phyloP scores from a whole-genome alignment of 2,888 invertebrate genomes.

The Drosophila pseudotakahashii region DNA sequence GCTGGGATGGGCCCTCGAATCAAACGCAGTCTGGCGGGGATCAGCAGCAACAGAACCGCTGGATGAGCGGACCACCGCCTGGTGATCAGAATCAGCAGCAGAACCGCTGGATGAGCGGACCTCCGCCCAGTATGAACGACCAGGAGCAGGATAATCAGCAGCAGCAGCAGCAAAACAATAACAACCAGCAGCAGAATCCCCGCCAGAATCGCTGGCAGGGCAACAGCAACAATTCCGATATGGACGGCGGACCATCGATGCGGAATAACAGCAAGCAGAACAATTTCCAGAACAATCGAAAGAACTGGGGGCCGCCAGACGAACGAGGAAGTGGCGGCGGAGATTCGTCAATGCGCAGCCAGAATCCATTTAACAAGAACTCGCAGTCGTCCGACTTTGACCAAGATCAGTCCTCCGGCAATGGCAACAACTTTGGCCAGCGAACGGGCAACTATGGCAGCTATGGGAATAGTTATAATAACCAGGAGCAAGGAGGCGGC shows the following conservation, averaged over 20 bases:
- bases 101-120: constrained; percentile 17
- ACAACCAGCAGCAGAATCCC: constrained; percentile 5
- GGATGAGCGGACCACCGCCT: constrained; percentile 9
- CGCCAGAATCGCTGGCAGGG: constrained; percentile 17
- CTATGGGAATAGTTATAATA: constrained; percentile 6
- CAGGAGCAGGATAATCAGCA: constrained; percentile 3
- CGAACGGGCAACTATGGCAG: background rate
- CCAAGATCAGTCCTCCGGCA: background rate
- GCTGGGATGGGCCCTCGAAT: constrained; percentile 37
- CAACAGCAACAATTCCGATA: constrained; percentile 34
- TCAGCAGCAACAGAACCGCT: constrained; percentile 1
- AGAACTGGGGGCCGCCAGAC: constrained; percentile 12
- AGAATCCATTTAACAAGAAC: constrained; percentile 5
- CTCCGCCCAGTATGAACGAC: constrained; percentile 5
- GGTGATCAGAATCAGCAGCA: background rate
- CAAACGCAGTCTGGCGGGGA: constrained; percentile 8
- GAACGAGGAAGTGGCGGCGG: background rate
- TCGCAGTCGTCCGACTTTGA: background rate
- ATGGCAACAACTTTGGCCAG: constrained; percentile 6
- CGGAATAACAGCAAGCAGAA: constrained; percentile 17
- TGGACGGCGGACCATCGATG: constrained; percentile 2
- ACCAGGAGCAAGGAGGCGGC: background rate
- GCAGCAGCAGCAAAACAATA: constrained; percentile 6
- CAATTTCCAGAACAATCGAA: constrained; percentile 18
- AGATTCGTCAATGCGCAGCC: background rate